phyloP scores from a whole-genome alignment of 2,113 vertebrate genomes.

The Atractosteus spatula region DNA sequence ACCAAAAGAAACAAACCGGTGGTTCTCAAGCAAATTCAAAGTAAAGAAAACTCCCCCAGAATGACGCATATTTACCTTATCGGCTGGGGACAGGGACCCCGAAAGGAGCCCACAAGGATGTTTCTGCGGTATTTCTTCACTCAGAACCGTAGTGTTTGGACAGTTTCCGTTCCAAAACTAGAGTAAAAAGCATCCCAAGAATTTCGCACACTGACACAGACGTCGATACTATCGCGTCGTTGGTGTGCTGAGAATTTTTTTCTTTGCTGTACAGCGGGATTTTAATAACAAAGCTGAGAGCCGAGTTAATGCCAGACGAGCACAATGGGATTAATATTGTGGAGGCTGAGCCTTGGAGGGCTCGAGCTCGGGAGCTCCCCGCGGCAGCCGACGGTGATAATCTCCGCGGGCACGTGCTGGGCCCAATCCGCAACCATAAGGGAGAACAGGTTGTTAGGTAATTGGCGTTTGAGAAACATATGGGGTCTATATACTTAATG shows the following conservation, averaged over 20 bases:
- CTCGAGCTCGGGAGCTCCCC: not conserved
- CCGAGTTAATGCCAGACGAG: not conserved
- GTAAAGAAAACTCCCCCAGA: too few relatives aligned
- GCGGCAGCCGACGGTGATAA: conserved; percentile 5
- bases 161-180: too few relatives aligned
- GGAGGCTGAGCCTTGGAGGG: not conserved
- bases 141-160: too few relatives aligned
- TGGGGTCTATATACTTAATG: not conserved
- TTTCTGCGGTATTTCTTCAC: too few relatives aligned
- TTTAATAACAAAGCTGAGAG: conserved; percentile 7
- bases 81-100: too few relatives aligned
- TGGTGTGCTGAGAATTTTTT: not conserved
- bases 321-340: conserved; percentile 15
- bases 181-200: too few relatives aligned
- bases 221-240: not conserved
- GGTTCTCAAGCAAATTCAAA: too few relatives aligned
- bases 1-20: too few relatives aligned
- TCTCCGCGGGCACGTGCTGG: not conserved
- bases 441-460: not conserved
- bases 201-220: not conserved
- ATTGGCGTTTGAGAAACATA: not conserved
- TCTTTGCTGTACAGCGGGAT: not conserved
- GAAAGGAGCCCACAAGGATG: too few relatives aligned
- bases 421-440: not conserved
- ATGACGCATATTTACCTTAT: too few relatives aligned